A percentile compares a stretch with the other conserved stretches of the same genome.
These are phyloP conservation scores for Sarcophaga carnaria DNA, from an alignment of 2,888 invertebrate genomes.

Conservation along the genomic window DNA sequence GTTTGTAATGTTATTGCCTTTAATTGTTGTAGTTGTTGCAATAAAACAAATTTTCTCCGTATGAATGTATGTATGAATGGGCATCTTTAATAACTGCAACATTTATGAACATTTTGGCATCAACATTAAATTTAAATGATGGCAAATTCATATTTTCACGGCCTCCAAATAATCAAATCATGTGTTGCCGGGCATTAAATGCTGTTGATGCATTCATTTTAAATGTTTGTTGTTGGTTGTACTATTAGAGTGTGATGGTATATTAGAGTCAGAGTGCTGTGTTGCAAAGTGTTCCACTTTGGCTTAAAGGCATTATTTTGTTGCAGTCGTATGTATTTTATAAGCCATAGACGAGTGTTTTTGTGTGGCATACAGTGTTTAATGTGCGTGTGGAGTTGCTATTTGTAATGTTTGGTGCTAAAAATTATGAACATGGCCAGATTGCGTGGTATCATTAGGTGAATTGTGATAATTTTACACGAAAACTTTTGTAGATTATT, in stretches of 20 bases:
- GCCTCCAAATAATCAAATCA: conserved; percentile 42
- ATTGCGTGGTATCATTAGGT: conserved; percentile 69
- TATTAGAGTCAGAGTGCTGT: background rate
- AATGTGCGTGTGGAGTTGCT: conserved; percentile 67
- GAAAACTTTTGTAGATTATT: conserved; percentile 47
- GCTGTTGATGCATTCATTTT: conserved; percentile 30
- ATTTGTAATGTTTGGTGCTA: conserved; percentile 67
- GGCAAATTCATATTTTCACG: conserved; percentile 63
- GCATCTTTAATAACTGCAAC: conserved; percentile 56
- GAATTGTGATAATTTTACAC: conserved; percentile 69
- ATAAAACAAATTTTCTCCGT: conserved; percentile 31
- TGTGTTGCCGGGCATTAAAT: conserved; percentile 11
- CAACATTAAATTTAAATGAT: conserved; percentile 68
- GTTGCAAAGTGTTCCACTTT: conserved; percentile 61
- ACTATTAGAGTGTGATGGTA: too few relatives aligned
- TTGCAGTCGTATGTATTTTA: conserved; percentile 24
- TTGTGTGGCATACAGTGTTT: conserved; percentile 11
- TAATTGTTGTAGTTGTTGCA: background rate
- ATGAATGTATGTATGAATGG: background rate
- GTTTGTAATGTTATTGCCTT: background rate
- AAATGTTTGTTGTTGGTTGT: conserved; percentile 18
- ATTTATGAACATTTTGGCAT: conserved; percentile 67
- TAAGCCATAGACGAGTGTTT: background rate
- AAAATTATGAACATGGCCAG: conserved; percentile 68
- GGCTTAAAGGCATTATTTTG: conserved; percentile 58